phyloP scores from a whole-genome alignment of 2,888 invertebrate genomes.

The Amaurobius ferox region DNA sequence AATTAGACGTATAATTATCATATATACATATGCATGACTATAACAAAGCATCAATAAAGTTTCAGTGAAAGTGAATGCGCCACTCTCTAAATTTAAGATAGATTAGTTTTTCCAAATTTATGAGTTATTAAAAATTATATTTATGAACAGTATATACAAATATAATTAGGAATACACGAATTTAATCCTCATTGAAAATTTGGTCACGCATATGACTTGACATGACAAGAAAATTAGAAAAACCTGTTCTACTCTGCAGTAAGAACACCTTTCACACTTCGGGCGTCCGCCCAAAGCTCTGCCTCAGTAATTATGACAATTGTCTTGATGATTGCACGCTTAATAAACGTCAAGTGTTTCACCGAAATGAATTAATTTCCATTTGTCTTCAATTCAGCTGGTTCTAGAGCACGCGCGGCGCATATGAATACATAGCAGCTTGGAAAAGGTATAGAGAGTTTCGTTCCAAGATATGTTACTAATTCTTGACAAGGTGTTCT shows the following conservation, averaged over 20 bases:
- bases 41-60: too few relatives aligned
- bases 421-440: slow-evolving; percentile 1
- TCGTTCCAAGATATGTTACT: not conserved
- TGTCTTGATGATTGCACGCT: slow-evolving; percentile 25
- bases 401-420: too few relatives aligned
- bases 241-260: not conserved
- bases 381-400: not conserved
- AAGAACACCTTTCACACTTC: slow-evolving; percentile 2
- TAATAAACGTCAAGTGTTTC: slow-evolving; percentile 38
- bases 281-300: slow-evolving; percentile 15
- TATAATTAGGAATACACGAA: too few relatives aligned
- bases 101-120: too few relatives aligned
- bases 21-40: too few relatives aligned
- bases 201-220: not conserved
- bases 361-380: slow-evolving; percentile 31
- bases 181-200: too few relatives aligned
- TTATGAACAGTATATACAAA: too few relatives aligned
- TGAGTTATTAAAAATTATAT: too few relatives aligned
- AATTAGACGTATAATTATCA: too few relatives aligned
- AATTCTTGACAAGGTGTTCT: not conserved
- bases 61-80: too few relatives aligned
- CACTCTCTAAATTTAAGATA: too few relatives aligned
- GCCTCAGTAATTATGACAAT: slow-evolving; percentile 39
- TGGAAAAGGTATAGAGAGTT: not conserved
- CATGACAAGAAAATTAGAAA: slow-evolving; percentile 3